These are phyloP conservation scores for Bimastos eiseni DNA, from an alignment of 2,888 invertebrate species.

Conservation along the genomic window DNA sequence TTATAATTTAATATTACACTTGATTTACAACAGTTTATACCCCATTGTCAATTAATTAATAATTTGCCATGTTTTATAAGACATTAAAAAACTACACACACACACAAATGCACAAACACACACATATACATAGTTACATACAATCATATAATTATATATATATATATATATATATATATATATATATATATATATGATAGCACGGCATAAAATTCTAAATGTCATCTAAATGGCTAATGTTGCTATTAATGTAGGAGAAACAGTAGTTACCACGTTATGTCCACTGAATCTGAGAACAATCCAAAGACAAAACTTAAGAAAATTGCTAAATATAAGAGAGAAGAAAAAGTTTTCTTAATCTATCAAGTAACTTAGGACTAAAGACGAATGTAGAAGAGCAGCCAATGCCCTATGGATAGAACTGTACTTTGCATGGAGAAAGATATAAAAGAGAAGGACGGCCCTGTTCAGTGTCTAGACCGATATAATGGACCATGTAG, in stretches of 20 bases:
- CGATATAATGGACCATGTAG: not conserved
- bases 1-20: not conserved
- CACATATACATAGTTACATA: not conserved
- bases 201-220: not conserved
- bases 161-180: constrained; percentile 8
- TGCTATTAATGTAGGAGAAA: not conserved
- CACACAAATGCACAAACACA: no score
- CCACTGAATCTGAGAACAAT: not conserved
- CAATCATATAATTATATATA: not conserved
- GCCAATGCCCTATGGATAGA: not conserved
- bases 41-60: not conserved
- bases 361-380: not conserved
- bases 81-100: no score
- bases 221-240: not conserved
- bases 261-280: not conserved
- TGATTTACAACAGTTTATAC: not conserved
- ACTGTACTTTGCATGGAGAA: not conserved
- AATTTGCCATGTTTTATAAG: not conserved
- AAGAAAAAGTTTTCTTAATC: not conserved
- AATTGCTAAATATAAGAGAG: not conserved
- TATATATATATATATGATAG: not conserved
- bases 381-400: not conserved
- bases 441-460: not conserved
- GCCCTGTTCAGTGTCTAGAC: not conserved
- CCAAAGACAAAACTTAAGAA: not conserved